Evolutionary conservation across 2,888 invertebrate species (phyloP).

Genomic region (Toxonevra muliebris): DNA sequence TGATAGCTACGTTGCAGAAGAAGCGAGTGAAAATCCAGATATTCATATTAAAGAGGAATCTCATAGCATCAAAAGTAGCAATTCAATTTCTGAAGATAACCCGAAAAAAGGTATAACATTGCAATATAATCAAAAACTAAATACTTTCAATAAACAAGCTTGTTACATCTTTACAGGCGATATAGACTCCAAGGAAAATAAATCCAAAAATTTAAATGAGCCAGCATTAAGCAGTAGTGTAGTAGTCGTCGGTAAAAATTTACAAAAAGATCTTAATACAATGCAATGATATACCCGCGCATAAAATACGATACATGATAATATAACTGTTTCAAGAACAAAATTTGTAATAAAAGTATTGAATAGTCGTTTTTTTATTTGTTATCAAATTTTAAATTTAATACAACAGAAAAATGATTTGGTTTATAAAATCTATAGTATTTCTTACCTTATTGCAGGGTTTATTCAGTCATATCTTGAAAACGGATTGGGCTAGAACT

Average conservation of each 20-base stretch:
- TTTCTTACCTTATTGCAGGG: too few species aligned
- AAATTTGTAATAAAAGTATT: too few species aligned
- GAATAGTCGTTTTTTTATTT: too few species aligned
- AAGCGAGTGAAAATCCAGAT: not conserved
- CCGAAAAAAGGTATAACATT: conserved; percentile 11
- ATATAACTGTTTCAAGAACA: too few species aligned
- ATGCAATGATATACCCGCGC: too few species aligned
- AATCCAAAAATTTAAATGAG: conserved; percentile 41
- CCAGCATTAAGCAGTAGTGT: conserved; percentile 43
- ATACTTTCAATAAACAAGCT: not conserved
- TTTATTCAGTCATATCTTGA: too few species aligned
- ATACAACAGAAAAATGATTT: too few species aligned
- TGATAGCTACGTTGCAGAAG: not conserved
- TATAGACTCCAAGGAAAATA: conserved; percentile 43
- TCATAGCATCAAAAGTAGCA: not conserved
- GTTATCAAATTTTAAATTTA: too few species aligned
- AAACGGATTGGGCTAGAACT: too few species aligned
- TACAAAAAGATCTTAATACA: too few species aligned
- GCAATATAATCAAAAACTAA: conserved; percentile 3
- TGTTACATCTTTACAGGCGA: conserved; percentile 42
- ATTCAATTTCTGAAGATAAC: not conserved
- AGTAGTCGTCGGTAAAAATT: conserved; percentile 34
- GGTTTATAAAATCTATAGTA: too few species aligned
- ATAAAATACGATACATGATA: too few species aligned
- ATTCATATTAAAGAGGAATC: not conserved